phyloP scores from a whole-genome alignment of 1,140 invertebrate species.

The Caenorhabditis remanei region DNA sequence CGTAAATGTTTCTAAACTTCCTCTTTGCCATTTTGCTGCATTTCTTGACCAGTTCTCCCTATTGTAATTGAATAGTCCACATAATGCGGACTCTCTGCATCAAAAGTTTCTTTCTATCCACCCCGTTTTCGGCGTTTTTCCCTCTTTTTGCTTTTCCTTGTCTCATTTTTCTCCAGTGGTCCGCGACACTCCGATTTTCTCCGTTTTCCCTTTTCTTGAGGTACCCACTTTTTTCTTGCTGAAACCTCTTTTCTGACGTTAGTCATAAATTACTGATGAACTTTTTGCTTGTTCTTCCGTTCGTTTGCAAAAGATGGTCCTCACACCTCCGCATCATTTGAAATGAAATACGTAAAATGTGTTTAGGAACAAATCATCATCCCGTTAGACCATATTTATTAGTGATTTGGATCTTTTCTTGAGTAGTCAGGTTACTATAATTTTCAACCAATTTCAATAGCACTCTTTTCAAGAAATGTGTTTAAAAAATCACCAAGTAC shows the following conservation, averaged over 20 bases:
- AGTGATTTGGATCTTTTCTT: too few species aligned
- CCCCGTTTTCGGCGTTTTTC: not conserved
- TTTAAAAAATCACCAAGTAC: too few species aligned
- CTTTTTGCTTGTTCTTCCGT: not conserved
- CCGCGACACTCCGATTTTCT: not conserved
- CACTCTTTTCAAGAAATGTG: too few species aligned
- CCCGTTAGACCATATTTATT: too few species aligned
- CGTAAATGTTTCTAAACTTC: too few species aligned
- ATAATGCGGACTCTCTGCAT: slow-evolving; percentile 34
- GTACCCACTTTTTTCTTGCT: not conserved
- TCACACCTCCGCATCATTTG: slow-evolving; percentile 16
- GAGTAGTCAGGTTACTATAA: too few species aligned
- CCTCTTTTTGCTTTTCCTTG: not conserved
- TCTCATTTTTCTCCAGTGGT: slow-evolving; percentile 21
- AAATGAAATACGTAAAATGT: not conserved
- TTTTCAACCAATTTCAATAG: not conserved
- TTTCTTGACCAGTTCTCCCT: slow-evolving; percentile 10
- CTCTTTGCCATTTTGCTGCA: too few species aligned
- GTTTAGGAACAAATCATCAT: not conserved
- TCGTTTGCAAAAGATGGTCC: not conserved
- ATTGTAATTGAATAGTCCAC: slow-evolving; percentile 31
- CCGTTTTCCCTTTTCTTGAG: not conserved
- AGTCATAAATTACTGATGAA: slow-evolving; percentile 31
- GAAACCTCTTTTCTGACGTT: not conserved
- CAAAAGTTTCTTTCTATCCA: slow-evolving; percentile 32